A percentile compares a stretch with the other conserved stretches of the same genome.
phyloP scores from a whole-genome alignment of 2,888 invertebrate species.

The Odontocolon sp. region DNA sequence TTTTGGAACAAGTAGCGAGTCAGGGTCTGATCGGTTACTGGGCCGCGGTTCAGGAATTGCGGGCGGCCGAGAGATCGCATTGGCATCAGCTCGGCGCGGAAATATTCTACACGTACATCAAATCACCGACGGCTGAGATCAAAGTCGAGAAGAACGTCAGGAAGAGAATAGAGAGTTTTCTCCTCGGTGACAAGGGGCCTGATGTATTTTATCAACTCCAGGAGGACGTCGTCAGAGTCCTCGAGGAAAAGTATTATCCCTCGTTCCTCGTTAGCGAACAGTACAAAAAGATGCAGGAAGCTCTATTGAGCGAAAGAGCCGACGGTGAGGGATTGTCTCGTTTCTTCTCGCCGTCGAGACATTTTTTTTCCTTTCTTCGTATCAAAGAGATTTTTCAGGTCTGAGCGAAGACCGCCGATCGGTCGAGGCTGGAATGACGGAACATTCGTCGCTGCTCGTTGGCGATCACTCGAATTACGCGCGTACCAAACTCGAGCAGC shows the following conservation, averaged over 20 bases:
- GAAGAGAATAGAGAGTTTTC: constrained; percentile 93
- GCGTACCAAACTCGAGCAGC: constrained; percentile 89
- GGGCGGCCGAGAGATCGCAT: constrained; percentile 87
- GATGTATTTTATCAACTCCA: constrained; percentile 95
- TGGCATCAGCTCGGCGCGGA: constrained; percentile 95
- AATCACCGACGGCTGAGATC: constrained; percentile 90
- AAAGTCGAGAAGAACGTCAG: constrained; percentile 91
- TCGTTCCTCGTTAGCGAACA: constrained; percentile 93
- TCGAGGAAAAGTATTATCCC: constrained; percentile 94
- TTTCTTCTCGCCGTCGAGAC: too few species aligned
- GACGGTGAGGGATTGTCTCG: too few species aligned
- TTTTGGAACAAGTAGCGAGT: constrained; percentile 91
- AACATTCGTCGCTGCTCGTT: constrained; percentile 83
- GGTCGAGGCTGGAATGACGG: constrained; percentile 73
- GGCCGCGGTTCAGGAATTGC: constrained; percentile 92
- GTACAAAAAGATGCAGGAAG: constrained; percentile 88
- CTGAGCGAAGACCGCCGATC: constrained; percentile 73
- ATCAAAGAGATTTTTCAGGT: constrained; percentile 59
- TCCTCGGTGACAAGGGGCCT: constrained; percentile 93
- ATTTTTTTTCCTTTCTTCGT: constrained; percentile 16
- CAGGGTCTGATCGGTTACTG: constrained; percentile 94
- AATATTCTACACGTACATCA: constrained; percentile 94
- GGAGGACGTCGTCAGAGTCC: constrained; percentile 88
- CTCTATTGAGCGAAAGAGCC: constrained; percentile 85
- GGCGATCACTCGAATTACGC: constrained; percentile 92